phyloP scores from a whole-genome alignment of 2,888 invertebrate genomes.

The Acronicta leporina region DNA sequence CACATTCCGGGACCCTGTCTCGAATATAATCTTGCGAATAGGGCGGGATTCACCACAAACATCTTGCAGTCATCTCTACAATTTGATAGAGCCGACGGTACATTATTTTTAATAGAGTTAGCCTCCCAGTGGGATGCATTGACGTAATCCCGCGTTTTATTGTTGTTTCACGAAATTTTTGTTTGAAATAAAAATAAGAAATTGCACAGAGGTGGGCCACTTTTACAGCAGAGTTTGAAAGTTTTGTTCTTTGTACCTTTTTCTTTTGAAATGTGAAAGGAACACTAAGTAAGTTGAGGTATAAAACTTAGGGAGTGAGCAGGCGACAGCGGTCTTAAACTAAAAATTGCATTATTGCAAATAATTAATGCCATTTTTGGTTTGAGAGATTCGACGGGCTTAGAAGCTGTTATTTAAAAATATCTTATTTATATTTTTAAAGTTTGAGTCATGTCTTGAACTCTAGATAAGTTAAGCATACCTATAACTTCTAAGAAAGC shows the following conservation, averaged over 20 bases:
- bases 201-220: constrained; percentile 35
- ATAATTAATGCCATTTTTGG: too few relatives aligned
- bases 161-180: constrained; percentile 56
- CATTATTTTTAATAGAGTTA: constrained; percentile 71
- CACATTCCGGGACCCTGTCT: constrained; percentile 69
- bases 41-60: constrained; percentile 79
- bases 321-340: too few relatives aligned
- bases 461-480: too few relatives aligned
- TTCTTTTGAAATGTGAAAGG: constrained; percentile 30
- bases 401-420: too few relatives aligned
- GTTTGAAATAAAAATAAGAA: constrained; percentile 55
- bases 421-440: too few relatives aligned
- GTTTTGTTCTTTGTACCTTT: constrained; percentile 23
- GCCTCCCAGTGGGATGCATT: constrained; percentile 45
- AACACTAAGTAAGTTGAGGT: constrained; percentile 1
- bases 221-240: constrained; percentile 40
- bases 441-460: too few relatives aligned
- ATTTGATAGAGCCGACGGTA: constrained; percentile 69
- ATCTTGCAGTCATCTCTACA: constrained; percentile 74
- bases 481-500: too few relatives aligned
- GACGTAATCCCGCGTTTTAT: constrained; percentile 53
- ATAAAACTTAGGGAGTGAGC: not conserved
- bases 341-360: too few relatives aligned
- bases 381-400: too few relatives aligned
- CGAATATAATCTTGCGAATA: constrained; percentile 84